A percentile compares a stretch with the other conserved stretches of the same genome.
Evolutionary conservation across 2,797 vertebrate genomes (phyloP).

Genomic region (Propithecus deckenii): DNA sequence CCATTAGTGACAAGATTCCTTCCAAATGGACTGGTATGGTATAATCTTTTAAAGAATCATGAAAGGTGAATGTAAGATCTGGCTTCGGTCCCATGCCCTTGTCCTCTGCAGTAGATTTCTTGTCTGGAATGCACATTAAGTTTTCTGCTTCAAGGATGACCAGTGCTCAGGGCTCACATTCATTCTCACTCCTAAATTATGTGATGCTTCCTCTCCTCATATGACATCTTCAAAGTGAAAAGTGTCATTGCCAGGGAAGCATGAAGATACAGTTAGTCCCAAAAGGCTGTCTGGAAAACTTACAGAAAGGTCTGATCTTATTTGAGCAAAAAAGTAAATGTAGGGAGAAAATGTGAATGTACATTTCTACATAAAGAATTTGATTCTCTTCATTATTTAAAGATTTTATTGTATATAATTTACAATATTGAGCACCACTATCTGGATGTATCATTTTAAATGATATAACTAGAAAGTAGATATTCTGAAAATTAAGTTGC

Average conservation of each 20-base stretch:
- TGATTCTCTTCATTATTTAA: slow-evolving; percentile 29
- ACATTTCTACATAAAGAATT: background rate
- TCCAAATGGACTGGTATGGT: background rate
- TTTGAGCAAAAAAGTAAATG: background rate
- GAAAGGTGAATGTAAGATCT: background rate
- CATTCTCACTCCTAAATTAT: slow-evolving; percentile 63
- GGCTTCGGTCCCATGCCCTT: background rate
- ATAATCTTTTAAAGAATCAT: slow-evolving; percentile 23
- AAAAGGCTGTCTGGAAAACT: background rate
- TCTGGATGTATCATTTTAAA: background rate
- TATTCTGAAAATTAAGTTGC: background rate
- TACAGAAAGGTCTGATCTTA: background rate
- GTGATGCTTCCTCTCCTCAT: slow-evolving; percentile 36
- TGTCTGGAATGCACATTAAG: slow-evolving; percentile 18
- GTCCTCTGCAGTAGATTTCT: slow-evolving; percentile 30
- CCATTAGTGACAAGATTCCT: background rate
- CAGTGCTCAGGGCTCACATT: background rate
- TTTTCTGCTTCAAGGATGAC: slow-evolving; percentile 67
- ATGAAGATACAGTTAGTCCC: slow-evolving; percentile 4
- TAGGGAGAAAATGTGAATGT: background rate
- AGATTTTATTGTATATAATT: background rate
- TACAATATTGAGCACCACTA: background rate
- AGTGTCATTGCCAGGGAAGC: slow-evolving; percentile 51
- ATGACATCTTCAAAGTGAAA: slow-evolving; percentile 66
- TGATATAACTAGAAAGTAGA: background rate